Percentiles rank a stretch among this genome's conserved stretches.
These are phyloP conservation scores for Octodon degus DNA, from an alignment of 2,113 vertebrate genomes.

Conservation along the genomic window DNA sequence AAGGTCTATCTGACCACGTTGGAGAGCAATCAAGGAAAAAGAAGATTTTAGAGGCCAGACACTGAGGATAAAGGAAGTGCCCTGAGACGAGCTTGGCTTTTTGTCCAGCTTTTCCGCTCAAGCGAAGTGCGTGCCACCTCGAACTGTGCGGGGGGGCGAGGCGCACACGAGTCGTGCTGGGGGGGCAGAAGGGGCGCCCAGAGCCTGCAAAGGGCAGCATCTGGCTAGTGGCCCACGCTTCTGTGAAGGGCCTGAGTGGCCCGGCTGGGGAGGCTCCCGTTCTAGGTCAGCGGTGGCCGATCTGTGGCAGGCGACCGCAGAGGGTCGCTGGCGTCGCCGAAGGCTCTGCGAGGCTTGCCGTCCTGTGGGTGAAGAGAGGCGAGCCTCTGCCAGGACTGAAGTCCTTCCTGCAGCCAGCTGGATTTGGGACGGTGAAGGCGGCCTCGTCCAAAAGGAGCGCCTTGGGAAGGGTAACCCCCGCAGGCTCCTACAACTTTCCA, in stretches of 20 bases:
- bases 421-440: background rate
- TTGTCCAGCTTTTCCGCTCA: background rate
- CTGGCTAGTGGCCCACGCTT: background rate
- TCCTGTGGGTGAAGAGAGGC: background rate
- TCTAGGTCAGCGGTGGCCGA: background rate
- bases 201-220: background rate
- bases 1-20: background rate
- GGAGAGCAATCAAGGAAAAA: background rate
- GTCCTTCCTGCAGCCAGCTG: background rate
- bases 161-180: background rate
- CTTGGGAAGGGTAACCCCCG: background rate
- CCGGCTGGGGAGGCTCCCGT: background rate
- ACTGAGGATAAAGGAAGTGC: background rate
- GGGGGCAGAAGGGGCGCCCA: background rate
- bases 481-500: background rate
- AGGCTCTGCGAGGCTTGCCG: background rate
- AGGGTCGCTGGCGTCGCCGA: rapidly evolving
- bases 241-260: no score
- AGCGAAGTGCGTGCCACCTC: rapidly evolving
- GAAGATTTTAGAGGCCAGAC: background rate
- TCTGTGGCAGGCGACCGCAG: background rate
- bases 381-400: background rate
- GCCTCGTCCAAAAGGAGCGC: background rate
- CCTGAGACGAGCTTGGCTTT: background rate
- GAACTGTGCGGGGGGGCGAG: background rate